phyloP scores from a whole-genome alignment of 2,113 vertebrate genomes.

The Pycnonotus jocosus region DNA sequence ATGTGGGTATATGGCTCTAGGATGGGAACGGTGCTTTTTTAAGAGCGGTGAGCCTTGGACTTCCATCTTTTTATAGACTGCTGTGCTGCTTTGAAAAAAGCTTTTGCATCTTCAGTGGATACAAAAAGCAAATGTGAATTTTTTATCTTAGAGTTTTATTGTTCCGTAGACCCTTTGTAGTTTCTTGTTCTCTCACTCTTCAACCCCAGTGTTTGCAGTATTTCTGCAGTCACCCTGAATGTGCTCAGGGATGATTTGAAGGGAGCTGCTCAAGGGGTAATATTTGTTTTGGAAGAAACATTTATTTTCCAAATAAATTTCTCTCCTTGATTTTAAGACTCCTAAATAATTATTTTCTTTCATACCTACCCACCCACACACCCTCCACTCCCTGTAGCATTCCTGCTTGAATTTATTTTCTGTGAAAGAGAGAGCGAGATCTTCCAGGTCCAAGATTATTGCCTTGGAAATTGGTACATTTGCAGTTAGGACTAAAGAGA shows the following conservation, averaged over 20 bases:
- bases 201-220: not conserved
- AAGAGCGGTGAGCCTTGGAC: not conserved
- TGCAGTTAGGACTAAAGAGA: constrained; percentile 4
- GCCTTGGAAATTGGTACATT: constrained; percentile 36
- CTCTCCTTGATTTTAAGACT: not conserved
- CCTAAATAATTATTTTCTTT: constrained; percentile 29
- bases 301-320: not conserved
- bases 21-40: not conserved
- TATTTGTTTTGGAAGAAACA: not conserved
- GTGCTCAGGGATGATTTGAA: not conserved
- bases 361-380: not conserved
- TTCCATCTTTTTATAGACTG: not conserved
- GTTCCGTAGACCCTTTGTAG: not conserved
- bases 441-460: constrained; percentile 23
- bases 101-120: not conserved
- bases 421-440: not conserved
- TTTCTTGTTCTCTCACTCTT: not conserved
- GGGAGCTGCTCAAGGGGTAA: not conserved
- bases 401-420: constrained; percentile 14
- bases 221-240: not conserved
- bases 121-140: not conserved
- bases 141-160: not conserved
- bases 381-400: not conserved
- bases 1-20: not conserved
- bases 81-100: not conserved